Evolutionary conservation across 2,888 invertebrate species (phyloP), one percentile per base, ranked within the genome.

Genomic region (Adela reaumurella): DNA sequence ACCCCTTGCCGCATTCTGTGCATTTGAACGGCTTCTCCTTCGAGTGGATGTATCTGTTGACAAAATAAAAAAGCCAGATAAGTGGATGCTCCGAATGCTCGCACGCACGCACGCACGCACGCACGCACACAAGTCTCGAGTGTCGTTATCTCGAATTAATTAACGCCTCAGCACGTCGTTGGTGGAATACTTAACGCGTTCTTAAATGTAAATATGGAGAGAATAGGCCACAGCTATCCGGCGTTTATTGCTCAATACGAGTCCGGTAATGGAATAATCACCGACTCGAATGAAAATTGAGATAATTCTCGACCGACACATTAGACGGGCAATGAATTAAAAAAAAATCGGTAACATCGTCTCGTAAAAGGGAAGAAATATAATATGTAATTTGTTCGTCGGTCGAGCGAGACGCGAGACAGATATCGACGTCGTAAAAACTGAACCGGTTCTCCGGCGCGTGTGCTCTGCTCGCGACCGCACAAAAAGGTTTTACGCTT

Each of bases 21-120:
- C 98, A 99, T 65, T 96, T 97, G 79, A 97, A 98, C 0, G 98
- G 98, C 69, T 98, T 98, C 73, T 97, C 96, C 67, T 97, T 97
- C 56, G 94, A 94, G 77, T 98, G 98, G 56, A 97, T 98, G 77
- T 97, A 98, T 67, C 94, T 94, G 82, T 50, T 80, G 79, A 62
- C 52, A 62, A 71, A 55, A 62, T 59, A 65, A 61, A 57, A 50
- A 14, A 50, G 28, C 49, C 5, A 24, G 35, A 35, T 35, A 35
- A 35, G 35, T 35, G 3, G 3, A 14, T 14, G 35, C 35, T 35
- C 35, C 35, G n/a, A 8, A 35, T 35, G 24, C n/a, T 3, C 6
- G 35, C 35, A n/a, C n/a, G n/a, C n/a, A n/a, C n/a, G n/a, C n/a
- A n/a, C n/a, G n/a, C n/a, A n/a, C n/a, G n/a, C n/a, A n/a, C n/a